Base-by-base conservation (phyloP, 2,797 vertebrate species). In the Dermochelys coriacea region DNA sequence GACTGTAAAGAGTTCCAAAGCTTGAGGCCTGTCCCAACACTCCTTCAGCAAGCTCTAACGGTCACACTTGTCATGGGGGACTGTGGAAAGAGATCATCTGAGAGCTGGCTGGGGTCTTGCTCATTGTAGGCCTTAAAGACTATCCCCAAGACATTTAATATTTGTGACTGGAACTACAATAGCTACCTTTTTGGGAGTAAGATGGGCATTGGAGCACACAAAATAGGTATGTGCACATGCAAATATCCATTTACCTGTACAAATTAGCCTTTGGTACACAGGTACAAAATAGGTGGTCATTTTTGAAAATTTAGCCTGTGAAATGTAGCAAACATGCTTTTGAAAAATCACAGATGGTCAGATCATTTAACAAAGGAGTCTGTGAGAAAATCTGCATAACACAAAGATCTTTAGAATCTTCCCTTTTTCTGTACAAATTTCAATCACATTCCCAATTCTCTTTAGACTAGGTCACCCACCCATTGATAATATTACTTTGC, bases 51-150 rank as follows among this genome's bases (percentile, higher is more conserved):
- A 55, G 80, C 0, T 1, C 1, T 34, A 68, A 55, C 9, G 3
- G 3, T 41, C 37, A 82, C 77, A 0, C 0, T 31, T 82, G 4
- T 10, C 2, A 51, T 1, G 0, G 18, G n/a, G 15, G 50, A 37
- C 55, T 37, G 14, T 61, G 64, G n/a, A 37, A 84, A 52, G 41
- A 52, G 27, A 71, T 47, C 2, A 34, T 55, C 34, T 71, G 21
- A n/a, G 41, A 82, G 52, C 57, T 12, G 51, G 25, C 37, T 47
- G 6, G 47, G 41, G 6, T 11, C 59, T 18, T 82, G 19, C 25
- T 85, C 14, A 34, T 51, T 23, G 21, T 18, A 34, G 75, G 80
- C 88, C 41, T 37, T 45, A 9, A 88, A 77, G 50, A 21, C 3
- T 8, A 12, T 23, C 71, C 34, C 21, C 18, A 87, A 29, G n/a